Evolutionary conservation across 2,888 invertebrate species (phyloP).

Genomic region (Perizoma flavofasciatum): DNA sequence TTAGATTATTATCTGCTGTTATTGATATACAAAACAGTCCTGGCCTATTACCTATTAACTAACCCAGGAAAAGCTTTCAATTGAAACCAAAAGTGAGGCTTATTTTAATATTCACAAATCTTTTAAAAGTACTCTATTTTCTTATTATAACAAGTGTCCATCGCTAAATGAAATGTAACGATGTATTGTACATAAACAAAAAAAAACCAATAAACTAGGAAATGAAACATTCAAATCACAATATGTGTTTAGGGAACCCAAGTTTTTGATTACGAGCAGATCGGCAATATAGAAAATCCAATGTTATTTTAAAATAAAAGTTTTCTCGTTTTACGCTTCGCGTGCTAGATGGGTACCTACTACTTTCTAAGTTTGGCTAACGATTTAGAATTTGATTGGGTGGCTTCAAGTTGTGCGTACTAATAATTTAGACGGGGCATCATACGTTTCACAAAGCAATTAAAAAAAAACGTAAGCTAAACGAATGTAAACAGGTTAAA

Average conservation of each 20-base stretch:
- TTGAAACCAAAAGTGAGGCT: no score
- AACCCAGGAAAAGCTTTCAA: neutral
- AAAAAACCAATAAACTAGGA: neutral
- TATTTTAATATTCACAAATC: no score
- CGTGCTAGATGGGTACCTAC: conserved; percentile 25
- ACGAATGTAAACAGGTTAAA: conserved; percentile 22
- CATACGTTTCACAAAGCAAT: conserved; percentile 7
- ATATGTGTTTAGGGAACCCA: conserved; percentile 23
- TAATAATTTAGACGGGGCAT: conserved; percentile 11
- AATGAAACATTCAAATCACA: conserved; percentile 9
- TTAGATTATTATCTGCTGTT: conserved; percentile 9
- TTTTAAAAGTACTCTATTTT: no score
- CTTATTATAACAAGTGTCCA: no score
- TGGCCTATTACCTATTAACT: neutral
- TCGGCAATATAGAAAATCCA: conserved; percentile 28
- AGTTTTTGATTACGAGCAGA: conserved; percentile 26
- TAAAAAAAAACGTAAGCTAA: conserved; percentile 16
- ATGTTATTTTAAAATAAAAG: conserved; percentile 36
- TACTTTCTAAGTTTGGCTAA: conserved; percentile 33
- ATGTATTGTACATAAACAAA: neutral
- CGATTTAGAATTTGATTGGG: conserved; percentile 37
- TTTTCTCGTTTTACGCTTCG: conserved; percentile 38
- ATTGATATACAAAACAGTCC: conserved; percentile 1
- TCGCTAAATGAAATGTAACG: no score
- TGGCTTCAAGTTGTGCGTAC: conserved; percentile 22